Base-by-base conservation (phyloP, 1,140 invertebrate species). In the Saccostrea echinata region DNA sequence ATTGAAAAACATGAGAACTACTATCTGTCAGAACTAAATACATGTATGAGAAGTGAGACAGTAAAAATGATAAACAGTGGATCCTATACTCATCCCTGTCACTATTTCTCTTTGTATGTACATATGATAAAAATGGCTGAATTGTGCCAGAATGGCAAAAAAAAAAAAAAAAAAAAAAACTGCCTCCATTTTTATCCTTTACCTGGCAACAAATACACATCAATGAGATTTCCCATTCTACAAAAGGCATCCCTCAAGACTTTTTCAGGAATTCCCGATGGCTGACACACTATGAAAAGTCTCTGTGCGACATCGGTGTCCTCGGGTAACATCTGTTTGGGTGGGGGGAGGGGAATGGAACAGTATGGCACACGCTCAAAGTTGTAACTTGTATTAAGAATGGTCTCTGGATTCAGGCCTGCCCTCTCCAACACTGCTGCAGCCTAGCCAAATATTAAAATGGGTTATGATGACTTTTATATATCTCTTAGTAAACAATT, bases 211-310 rank as follows among this genome's bases (percentile, higher is more conserved):
- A 98, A 96, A 92, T 98, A 98, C 4, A 98, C 97, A 94, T 98
- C 97, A 90, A 98, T 98, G 1, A 99, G 95, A 93, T 97, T 97
- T n/a, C 98, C 98, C 96, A 98, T 99, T 91, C 98, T 96, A 92
- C 97, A 97, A 94, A 99, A 99, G 1, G 97, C 96, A 95, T 99
- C 98, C 92, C 97, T 97, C 93, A 99, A 96, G n/a, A 97, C 96
- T 89, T 96, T 96, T 81, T 97, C 96, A 1, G 97, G 97, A 24
- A 98, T 97, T 84, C 98, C 97, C 88, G 97, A 96, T 21, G 97
- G 97, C 83, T 97, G 97, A 87, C 92, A 93, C 0, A 95, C 93
- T 51, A 94, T 93, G 81, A 94, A 95, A 53, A 94, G 96, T 94
- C 96, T 95, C 92, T 97, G 96, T 16, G 95, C 96, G 9, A 96